These are phyloP conservation scores for Dreissena polymorpha DNA, from an alignment of 1,140 invertebrate species.

Conservation along the genomic window DNA sequence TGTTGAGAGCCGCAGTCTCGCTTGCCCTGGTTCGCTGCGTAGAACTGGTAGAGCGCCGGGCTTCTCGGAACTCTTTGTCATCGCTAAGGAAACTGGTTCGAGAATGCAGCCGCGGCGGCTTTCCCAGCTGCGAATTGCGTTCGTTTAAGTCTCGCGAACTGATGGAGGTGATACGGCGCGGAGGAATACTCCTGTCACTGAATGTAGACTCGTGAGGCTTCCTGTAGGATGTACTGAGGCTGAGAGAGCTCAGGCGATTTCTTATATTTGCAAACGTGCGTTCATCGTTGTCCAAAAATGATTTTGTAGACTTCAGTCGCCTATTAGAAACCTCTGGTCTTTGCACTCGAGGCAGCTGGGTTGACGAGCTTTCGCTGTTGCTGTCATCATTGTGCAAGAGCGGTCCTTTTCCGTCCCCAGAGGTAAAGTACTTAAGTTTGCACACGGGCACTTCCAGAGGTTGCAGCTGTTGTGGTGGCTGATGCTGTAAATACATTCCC, in stretches of 20 bases:
- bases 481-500: not conserved
- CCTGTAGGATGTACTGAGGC: constrained; percentile 40
- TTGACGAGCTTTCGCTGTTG: not conserved
- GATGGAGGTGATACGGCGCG: constrained; percentile 35
- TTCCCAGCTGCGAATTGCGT: not conserved
- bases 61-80: constrained; percentile 13
- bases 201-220: constrained; percentile 23
- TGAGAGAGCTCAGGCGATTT: constrained; percentile 32
- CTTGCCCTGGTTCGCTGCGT: constrained; percentile 16
- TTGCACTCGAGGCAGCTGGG: not conserved
- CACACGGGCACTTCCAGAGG: not conserved
- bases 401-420: not conserved
- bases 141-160: constrained; percentile 4
- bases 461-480: not conserved
- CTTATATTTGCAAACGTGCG: constrained; percentile 38
- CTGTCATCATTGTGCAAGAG: not conserved
- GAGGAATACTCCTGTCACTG: not conserved
- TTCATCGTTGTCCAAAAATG: constrained; percentile 40
- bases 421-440: not conserved
- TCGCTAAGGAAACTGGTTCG: constrained; percentile 28
- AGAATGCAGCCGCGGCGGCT: not conserved
- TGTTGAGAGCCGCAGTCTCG: constrained; percentile 25
- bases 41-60: not conserved
- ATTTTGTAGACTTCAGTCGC: not conserved
- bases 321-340: not conserved